Conservation (phyloP, 2,113 vertebrate species). For the Lontra canadensis region DNA sequence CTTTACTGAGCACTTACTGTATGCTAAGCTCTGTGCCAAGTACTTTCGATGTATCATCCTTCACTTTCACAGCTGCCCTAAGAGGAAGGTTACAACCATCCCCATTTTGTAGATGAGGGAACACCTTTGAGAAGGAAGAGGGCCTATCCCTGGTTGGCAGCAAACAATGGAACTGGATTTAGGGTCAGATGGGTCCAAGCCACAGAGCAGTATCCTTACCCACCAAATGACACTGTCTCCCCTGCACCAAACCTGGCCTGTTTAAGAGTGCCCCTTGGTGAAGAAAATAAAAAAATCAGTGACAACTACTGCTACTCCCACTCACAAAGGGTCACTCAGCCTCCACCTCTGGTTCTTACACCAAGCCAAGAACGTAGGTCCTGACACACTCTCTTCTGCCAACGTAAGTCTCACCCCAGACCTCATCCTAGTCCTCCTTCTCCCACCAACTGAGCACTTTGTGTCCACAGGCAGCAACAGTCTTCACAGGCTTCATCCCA, state of each 20-base stretch:
- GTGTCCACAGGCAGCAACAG: not conserved
- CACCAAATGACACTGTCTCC: not conserved
- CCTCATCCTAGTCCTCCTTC: not conserved
- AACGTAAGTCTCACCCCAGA: not conserved
- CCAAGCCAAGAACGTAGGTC: not conserved
- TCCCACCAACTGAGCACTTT: not conserved
- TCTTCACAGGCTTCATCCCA: not conserved
- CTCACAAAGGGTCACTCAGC: not conserved
- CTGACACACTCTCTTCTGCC: not conserved
- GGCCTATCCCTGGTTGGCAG: not conserved
- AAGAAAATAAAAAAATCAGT: not conserved
- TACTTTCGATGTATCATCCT: not conserved
- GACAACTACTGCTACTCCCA: not conserved
- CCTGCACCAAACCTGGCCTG: not conserved
- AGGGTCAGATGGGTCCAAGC: not conserved
- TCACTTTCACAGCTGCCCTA: not conserved
- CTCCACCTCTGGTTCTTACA: not conserved
- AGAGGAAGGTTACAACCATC: not conserved
- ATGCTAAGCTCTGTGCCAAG: not conserved
- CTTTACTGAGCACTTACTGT: slow-evolving; percentile 48
- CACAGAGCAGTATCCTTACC: not conserved
- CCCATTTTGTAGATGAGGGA: not conserved
- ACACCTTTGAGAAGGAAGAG: not conserved
- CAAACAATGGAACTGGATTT: not conserved
- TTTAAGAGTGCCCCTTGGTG: not conserved